Conservation (phyloP, 2,113 vertebrate species). For the Peromyscus polionotus region DNA sequence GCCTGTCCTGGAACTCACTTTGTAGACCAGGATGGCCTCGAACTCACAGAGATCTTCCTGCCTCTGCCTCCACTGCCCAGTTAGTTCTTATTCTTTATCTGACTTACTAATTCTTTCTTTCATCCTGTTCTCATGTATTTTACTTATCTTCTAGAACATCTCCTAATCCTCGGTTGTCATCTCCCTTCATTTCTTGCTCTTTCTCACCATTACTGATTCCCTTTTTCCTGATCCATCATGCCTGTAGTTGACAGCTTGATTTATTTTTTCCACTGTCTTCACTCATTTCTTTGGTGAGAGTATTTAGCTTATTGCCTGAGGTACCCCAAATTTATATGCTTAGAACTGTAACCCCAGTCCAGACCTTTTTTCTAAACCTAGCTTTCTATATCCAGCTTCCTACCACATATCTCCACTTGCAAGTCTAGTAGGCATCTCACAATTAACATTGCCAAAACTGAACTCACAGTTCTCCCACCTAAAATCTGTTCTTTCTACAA, state of each 20-base stretch:
- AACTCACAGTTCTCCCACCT: conserved; percentile 53
- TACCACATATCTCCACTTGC: not conserved
- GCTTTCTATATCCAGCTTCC: conserved; percentile 32
- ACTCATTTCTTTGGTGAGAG: conserved; percentile 3
- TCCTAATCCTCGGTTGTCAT: not conserved
- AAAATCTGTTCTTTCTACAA: conserved; percentile 54
- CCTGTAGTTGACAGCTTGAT: not conserved
- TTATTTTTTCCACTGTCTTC: not conserved
- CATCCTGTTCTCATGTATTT: not conserved
- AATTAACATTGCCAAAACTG: conserved; percentile 48
- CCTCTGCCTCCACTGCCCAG: too few relatives aligned
- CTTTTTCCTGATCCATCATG: not conserved
- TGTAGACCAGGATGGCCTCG: too few relatives aligned
- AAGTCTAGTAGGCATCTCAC: conserved; percentile 39
- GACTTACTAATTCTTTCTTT: not conserved
- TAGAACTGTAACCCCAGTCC: not conserved
- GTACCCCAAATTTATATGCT: not conserved
- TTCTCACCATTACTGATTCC: conserved; percentile 22
- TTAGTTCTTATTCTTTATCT: not conserved
- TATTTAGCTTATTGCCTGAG: not conserved
- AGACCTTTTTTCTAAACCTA: conserved; percentile 50
- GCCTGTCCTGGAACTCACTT: too few relatives aligned
- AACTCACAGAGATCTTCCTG: too few relatives aligned
- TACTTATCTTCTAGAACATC: not conserved
- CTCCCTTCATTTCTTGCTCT: not conserved